A percentile compares a stretch with the other conserved stretches of the same genome.
Conservation (phyloP, 2,888 invertebrate genomes). For the Archips crataeganus region DNA sequence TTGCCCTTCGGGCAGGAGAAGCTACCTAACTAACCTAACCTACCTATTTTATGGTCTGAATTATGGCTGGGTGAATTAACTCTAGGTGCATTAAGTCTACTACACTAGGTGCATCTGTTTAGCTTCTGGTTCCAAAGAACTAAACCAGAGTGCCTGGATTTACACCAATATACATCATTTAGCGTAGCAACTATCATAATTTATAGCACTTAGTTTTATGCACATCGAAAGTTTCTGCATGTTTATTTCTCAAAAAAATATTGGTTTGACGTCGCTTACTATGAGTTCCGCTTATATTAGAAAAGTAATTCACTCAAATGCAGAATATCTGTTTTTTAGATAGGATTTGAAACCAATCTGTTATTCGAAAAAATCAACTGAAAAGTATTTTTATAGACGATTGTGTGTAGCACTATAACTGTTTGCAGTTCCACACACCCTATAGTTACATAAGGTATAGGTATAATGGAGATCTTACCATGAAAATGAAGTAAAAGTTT, state of each 20-base stretch:
- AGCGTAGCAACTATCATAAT: not conserved
- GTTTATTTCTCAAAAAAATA: not conserved
- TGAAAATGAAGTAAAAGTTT: not conserved
- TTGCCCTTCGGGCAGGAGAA: no score
- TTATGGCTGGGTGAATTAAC: no score
- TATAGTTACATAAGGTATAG: not conserved
- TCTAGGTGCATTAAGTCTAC: no score
- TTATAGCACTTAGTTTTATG: not conserved
- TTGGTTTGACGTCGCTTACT: not conserved
- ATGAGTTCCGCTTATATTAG: not conserved
- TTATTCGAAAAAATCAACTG: constrained; percentile 24
- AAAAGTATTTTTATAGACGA: constrained; percentile 38
- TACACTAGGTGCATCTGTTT: not conserved
- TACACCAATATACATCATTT: not conserved
- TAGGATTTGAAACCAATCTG: constrained; percentile 28
- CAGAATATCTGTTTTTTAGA: constrained; percentile 22
- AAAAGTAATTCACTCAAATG: not conserved
- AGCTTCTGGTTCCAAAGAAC: not conserved
- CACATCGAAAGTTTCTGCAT: constrained; percentile 1
- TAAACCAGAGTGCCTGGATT: constrained; percentile 6
- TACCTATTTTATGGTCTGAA: no score
- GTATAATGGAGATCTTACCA: constrained; percentile 3
- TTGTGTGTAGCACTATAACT: constrained; percentile 7
- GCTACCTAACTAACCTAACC: no score
- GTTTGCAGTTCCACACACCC: not conserved